Evolutionary conservation across 2,888 invertebrate species (phyloP).

Genomic region (Drosophila kambysellisi): DNA sequence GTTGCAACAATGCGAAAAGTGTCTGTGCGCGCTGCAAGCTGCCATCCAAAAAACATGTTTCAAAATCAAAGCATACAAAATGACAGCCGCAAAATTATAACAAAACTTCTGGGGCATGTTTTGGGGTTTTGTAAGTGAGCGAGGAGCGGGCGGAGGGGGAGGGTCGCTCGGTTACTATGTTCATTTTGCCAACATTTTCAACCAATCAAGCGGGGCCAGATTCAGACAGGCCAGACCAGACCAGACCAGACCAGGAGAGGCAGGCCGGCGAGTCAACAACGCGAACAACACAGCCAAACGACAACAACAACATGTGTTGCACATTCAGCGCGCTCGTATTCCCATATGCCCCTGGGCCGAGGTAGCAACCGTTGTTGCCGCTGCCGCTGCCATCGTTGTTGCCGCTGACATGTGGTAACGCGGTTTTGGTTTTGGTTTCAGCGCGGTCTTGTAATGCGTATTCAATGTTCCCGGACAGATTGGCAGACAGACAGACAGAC

Average conservation of each 20-base stretch:
- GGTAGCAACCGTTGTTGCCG: conserved; percentile 42
- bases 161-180: conserved; percentile 21
- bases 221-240: conserved; percentile 57
- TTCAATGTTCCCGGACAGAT: conserved; percentile 76
- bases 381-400: conserved; percentile 55
- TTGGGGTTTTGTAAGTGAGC: conserved; percentile 1
- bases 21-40: conserved; percentile 19
- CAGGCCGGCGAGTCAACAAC: conserved; percentile 48
- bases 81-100: conserved; percentile 77
- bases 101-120: conserved; percentile 60
- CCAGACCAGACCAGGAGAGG: conserved; percentile 45
- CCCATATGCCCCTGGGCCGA: conserved; percentile 63
- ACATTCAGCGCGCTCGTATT: conserved; percentile 66
- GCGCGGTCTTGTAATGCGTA: conserved; percentile 81
- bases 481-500: conserved; percentile 45
- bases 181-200: conserved; percentile 69
- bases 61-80: conserved; percentile 67
- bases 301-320: conserved; percentile 77
- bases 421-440: conserved; percentile 74
- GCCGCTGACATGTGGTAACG: conserved; percentile 81
- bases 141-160: not conserved
- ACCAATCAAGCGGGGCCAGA: conserved; percentile 74
- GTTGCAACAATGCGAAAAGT: conserved; percentile 38
- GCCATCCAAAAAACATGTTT: conserved; percentile 25
- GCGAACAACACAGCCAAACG: conserved; percentile 55